Conservation (phyloP, 2,797 vertebrate species). For the Neomorphus geoffroyi region DNA sequence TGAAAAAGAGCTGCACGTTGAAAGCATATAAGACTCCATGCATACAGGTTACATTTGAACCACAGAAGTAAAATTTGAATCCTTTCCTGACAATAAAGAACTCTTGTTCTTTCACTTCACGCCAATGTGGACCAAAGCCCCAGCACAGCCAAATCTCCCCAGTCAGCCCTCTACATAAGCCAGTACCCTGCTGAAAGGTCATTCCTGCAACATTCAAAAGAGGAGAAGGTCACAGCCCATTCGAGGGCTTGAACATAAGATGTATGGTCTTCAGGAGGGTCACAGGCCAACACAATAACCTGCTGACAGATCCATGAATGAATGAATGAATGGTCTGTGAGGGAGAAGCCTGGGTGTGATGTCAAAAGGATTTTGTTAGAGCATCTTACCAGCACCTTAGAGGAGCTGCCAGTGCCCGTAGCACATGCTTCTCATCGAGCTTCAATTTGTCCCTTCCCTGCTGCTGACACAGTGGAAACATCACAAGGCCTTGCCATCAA, state of each 20-base stretch:
- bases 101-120: conserved; percentile 10
- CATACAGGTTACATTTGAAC: background rate
- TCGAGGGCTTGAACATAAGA: conserved; percentile 60
- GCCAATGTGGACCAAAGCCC: background rate
- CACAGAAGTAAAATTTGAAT: conserved; percentile 19
- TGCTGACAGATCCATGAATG: conserved; percentile 60
- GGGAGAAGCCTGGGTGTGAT: conserved; percentile 2
- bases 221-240: conserved; percentile 52
- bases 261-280: conserved; percentile 74
- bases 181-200: conserved; percentile 70
- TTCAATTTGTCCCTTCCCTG: background rate
- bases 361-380: conserved; percentile 28
- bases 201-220: conserved; percentile 46
- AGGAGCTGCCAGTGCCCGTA: background rate
- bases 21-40: background rate
- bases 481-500: background rate
- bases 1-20: background rate
- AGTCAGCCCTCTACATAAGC: background rate
- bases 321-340: background rate
- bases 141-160: background rate
- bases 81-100: conserved; percentile 45
- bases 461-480: background rate
- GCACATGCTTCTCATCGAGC: background rate
- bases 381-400: background rate
- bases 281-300: conserved; percentile 56